Conservation (phyloP, 1,140 invertebrate genomes). For the Drosophila paulistorum region DNA sequence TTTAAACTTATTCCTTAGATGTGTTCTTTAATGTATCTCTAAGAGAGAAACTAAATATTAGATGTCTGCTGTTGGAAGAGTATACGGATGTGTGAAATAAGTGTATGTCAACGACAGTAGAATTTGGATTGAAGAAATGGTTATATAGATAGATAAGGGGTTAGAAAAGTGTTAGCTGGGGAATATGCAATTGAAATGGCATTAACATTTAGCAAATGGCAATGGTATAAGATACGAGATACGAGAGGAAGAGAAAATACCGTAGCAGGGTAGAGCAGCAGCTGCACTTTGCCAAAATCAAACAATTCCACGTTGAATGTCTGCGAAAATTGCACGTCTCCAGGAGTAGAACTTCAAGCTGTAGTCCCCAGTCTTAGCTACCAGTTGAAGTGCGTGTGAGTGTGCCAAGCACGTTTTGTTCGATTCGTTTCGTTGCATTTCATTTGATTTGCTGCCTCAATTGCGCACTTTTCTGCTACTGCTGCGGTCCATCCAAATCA, state of each 20-base stretch:
- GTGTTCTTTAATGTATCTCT: background rate
- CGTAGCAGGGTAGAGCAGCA: slow-evolving; percentile 47
- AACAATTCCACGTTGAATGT: slow-evolving; percentile 68
- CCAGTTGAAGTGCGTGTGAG: slow-evolving; percentile 12
- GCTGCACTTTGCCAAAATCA: slow-evolving; percentile 76
- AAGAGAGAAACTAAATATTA: background rate
- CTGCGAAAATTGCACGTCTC: slow-evolving; percentile 63
- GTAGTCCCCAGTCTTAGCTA: background rate
- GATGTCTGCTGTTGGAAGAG: slow-evolving; percentile 4
- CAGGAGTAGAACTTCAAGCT: slow-evolving; percentile 8
- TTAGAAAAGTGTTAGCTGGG: background rate
- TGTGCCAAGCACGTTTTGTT: slow-evolving; percentile 62
- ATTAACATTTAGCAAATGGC: slow-evolving; percentile 80
- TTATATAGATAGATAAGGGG: slow-evolving; percentile 23
- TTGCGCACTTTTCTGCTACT: slow-evolving; percentile 73
- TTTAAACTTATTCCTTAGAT: too few relatives aligned
- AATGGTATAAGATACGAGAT: slow-evolving; percentile 62
- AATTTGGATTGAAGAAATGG: slow-evolving; percentile 17
- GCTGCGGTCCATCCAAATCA: slow-evolving; percentile 55
- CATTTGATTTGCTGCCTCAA: slow-evolving; percentile 80
- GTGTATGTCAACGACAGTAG: slow-evolving; percentile 55
- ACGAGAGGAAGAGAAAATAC: slow-evolving; percentile 38
- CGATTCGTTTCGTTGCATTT: slow-evolving; percentile 68
- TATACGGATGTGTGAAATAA: slow-evolving; percentile 47
- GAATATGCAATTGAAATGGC: slow-evolving; percentile 70